phyloP scores from a whole-genome alignment of 2,888 invertebrate genomes.

The Drosophila lacicola region DNA sequence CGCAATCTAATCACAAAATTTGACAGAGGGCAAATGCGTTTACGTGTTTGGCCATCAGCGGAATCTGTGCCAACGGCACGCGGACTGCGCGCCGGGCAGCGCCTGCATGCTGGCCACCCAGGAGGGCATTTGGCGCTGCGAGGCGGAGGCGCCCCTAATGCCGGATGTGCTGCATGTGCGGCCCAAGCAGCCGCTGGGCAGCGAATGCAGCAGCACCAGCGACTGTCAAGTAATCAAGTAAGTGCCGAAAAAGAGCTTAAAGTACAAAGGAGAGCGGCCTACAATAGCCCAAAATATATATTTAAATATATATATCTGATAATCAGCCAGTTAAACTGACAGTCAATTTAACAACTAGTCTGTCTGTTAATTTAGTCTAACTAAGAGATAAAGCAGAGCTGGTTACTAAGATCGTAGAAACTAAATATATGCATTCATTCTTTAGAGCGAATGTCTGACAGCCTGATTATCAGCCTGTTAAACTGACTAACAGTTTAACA shows the following conservation, averaged over 20 bases:
- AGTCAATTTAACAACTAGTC: too few species aligned
- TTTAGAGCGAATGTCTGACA: too few species aligned
- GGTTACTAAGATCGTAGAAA: too few species aligned
- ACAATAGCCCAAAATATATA: too few species aligned
- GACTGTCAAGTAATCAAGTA: conserved; percentile 92
- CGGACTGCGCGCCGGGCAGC: conserved; percentile 93
- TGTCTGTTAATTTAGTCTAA: too few species aligned
- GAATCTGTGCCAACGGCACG: conserved; percentile 92
- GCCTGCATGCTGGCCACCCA: conserved; percentile 88
- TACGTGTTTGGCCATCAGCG: conserved; percentile 91
- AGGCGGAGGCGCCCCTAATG: conserved; percentile 87
- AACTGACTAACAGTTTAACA: too few species aligned
- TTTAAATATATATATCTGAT: too few species aligned
- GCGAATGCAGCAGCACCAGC: conserved; percentile 92
- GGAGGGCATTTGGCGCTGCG: conserved; percentile 89
- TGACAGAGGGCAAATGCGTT: conserved; percentile 87
- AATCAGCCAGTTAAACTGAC: too few species aligned
- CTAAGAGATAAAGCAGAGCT: too few species aligned
- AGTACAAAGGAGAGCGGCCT: too few species aligned
- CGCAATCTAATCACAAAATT: conserved; percentile 9
- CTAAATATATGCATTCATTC: too few species aligned
- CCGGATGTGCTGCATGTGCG: conserved; percentile 45
- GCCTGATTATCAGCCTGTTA: too few species aligned
- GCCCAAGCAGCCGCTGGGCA: conserved; percentile 93
- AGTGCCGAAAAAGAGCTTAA: conserved; percentile 20